These are phyloP conservation scores for Triplophysa siluroides DNA, from an alignment of 2,113 vertebrate genomes.

Conservation along the genomic window DNA sequence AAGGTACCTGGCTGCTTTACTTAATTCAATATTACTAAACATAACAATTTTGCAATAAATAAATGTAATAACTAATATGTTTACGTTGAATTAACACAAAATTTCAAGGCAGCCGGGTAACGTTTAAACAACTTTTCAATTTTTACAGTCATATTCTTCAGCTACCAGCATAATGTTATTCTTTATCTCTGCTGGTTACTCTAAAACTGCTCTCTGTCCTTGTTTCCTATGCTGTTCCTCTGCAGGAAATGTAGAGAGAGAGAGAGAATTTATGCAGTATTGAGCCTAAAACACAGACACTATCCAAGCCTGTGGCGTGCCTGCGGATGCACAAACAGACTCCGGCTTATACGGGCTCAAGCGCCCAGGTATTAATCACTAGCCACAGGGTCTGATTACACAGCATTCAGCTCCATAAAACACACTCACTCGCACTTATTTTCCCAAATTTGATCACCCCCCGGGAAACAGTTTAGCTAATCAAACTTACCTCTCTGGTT, in stretches of 20 bases:
- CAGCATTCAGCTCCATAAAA: constrained; percentile 20
- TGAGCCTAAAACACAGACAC: constrained; percentile 48
- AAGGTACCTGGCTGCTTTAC: no score
- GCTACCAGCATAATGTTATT: constrained; percentile 12
- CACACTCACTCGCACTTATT: constrained; percentile 55
- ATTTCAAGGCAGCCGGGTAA: no score
- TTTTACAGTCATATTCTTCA: neutral
- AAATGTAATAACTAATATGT: no score
- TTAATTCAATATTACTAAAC: no score
- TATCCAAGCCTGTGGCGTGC: constrained; percentile 45
- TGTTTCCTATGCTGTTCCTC: constrained; percentile 47
- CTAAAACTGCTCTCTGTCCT: neutral
- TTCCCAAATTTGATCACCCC: constrained; percentile 59
- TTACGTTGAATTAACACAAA: no score
- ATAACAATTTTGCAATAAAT: no score
- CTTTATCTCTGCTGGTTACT: constrained; percentile 36
- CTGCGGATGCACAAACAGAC: constrained; percentile 66
- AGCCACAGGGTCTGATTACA: constrained; percentile 71
- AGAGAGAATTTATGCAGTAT: constrained; percentile 44
- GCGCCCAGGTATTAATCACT: constrained; percentile 70
- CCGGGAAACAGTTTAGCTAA: constrained; percentile 1
- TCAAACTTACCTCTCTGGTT: constrained; percentile 11
- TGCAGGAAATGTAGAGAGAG: constrained; percentile 56
- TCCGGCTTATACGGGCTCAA: constrained; percentile 3
- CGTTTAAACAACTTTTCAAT: no score